Evolutionary conservation across 53 echinoderm and acorn worm genomes (phyloP), one percentile per base, ranked within the genome.

Genomic region (Luidia sarsii): DNA sequence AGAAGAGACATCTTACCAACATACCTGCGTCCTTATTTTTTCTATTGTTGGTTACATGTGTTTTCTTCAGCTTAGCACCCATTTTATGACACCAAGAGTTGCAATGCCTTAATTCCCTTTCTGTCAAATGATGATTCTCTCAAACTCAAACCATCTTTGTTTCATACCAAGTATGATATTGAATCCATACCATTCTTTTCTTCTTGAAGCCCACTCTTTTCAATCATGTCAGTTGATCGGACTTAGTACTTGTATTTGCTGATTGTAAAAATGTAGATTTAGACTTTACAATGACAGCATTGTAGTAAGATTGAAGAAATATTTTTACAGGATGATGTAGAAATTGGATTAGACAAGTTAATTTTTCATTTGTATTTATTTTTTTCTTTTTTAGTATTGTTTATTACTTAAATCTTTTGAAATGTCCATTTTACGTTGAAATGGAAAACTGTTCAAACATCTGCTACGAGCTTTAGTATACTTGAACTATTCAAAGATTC

Each of bases 201-300:
- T 30, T 39, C 36, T 55, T 15, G n/a, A 43, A 59, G 77, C 77
- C 60, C 61, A 77, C 48, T 67, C 28, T 63, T 63, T 72, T 33
- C 39, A 55, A 25, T 50, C 72, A 39, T 54, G 35, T 33, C n/a
- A 32, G 10, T 30, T 57, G 74, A 77, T 43, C 45, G 70, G 51
- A 48, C 51, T 50, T 69, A 39, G 67, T 66, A 69, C 50, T 60
- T 45, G 77, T 77, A 77, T 55, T 46, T 48, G 77, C 37, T 59
- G 77, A 61, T 55, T 77, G 77, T 77, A 77, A 30, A 77, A 77
- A 77, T 7, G 11, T 7, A 41, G 11, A 21, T 77, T 46, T 77
- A 77, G 77, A 77, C 57, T 74, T 77, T 77, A 77, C 77, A 77
- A 77, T 77, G 77, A 77, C 60, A 43, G 77, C 59, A 77, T 60